Evolutionary conservation across 2,113 vertebrate species (phyloP), one percentile per base, ranked within the genome.

Genomic region (Pollimyrus isidori): DNA sequence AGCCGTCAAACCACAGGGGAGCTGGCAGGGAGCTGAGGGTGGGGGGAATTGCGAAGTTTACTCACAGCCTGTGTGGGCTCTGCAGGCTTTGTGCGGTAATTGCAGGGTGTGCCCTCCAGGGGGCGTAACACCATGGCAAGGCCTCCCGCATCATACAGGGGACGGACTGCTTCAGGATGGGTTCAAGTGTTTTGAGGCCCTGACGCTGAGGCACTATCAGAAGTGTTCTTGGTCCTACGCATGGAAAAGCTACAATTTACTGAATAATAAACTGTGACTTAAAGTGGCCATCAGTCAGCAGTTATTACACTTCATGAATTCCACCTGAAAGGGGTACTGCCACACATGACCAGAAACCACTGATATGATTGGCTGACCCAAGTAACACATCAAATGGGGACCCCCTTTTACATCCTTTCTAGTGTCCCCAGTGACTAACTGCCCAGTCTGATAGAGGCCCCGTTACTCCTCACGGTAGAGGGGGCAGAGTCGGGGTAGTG

Each of bases 31-130:
- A 30, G 4, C n/a, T 65, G 35, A 35, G 35, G 15, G 1, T 76
- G 69, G 30, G 69, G 30, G 30, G 30, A 17, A 76, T 19, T 39
- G 30, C 2, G 30, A 42, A 56, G 88, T 53, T 89, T 48, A 58
- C 83, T 89, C 56, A 84, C 76, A 45, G 53, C 42, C 76, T 56
- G 76, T 76, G 73, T 82, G 50, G 49, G 88, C 35, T 89, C 15
- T 82, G 76, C n/a, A 35, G 11, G 35, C 88, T 58, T n/a, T 30
- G 50, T 85, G 13, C 10, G 10, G 73, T 39, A 52, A 23, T 30
- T 13, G 73, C 30, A 69, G n/a, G 65, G 65, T 69, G 73, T 23
- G 88, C 19, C 48, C 49, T 7, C 45, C 1, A 50, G 73, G 80
- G 49, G 50, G 69, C 80, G 1, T 69, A 4, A 73, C 26, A 30